phyloP scores from a whole-genome alignment of 2,113 vertebrate genomes.

The Camelus dromedarius region DNA sequence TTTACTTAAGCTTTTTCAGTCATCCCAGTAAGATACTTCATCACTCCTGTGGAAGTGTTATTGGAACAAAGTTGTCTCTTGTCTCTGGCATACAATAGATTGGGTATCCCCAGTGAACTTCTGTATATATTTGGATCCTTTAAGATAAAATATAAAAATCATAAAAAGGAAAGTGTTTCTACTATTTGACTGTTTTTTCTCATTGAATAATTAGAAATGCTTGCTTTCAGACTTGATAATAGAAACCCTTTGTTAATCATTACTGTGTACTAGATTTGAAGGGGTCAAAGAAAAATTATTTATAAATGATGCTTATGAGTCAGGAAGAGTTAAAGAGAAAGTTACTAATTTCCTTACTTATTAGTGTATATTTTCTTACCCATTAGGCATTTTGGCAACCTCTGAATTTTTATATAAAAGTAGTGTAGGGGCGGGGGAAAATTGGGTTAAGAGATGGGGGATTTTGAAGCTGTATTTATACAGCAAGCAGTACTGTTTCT shows the following conservation, averaged over 20 bases:
- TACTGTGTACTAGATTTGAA: conserved; percentile 20
- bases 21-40: not conserved
- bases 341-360: conserved; percentile 49
- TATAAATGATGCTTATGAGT: conserved; percentile 45
- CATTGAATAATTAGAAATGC: conserved; percentile 40
- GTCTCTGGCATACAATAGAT: not conserved
- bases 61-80: not conserved
- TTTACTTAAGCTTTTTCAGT: not conserved
- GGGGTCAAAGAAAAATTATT: conserved; percentile 20
- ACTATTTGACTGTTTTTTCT: conserved; percentile 24
- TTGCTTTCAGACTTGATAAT: not conserved
- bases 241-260: not conserved
- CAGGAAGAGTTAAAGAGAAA: conserved; percentile 53
- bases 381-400: conserved; percentile 36
- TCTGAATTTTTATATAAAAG: conserved; percentile 45
- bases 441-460: not conserved
- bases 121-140: conserved; percentile 17
- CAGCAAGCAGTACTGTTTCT: conserved; percentile 28
- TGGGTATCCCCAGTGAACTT: not conserved
- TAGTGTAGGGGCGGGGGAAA: not conserved
- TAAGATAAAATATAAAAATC: conserved; percentile 1
- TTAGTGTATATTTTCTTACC: conserved; percentile 53
- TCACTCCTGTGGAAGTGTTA: not conserved
- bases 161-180: not conserved
- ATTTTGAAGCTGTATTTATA: conserved; percentile 46